Conservation (phyloP, 2,113 vertebrate genomes). For the Alces alces region DNA sequence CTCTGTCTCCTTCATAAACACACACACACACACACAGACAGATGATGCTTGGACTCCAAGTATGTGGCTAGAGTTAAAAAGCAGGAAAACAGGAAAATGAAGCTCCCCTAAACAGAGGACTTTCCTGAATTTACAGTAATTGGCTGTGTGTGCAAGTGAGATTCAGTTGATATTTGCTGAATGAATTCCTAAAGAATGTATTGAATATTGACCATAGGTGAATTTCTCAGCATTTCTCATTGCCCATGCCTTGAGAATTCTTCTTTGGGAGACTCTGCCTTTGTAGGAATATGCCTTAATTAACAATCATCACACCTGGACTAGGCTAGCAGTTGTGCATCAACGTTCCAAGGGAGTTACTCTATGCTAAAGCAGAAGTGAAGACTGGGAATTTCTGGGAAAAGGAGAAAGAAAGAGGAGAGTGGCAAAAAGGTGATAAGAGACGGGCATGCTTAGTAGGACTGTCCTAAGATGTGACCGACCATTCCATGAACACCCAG, state of each 20-base stretch:
- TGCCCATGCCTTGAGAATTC: neutral
- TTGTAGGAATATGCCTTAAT: neutral
- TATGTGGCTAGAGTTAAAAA: neutral
- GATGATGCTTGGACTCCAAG: fast-evolving
- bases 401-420: neutral
- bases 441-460: neutral
- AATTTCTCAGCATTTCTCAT: neutral
- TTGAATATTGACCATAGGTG: neutral
- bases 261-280: neutral
- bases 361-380: neutral
- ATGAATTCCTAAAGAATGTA: neutral
- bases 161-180: neutral
- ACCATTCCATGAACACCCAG: neutral
- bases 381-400: neutral
- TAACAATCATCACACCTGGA: neutral
- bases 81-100: neutral
- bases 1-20: neutral
- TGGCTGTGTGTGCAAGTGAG: neutral
- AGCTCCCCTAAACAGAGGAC: neutral
- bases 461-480: neutral
- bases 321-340: neutral
- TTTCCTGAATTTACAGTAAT: neutral
- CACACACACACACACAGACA: neutral
- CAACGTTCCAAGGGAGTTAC: neutral
- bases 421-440: neutral